Evolutionary conservation across 2,113 vertebrate species (phyloP), one percentile per base, ranked within the genome.

Genomic region (Verasper variegatus): DNA sequence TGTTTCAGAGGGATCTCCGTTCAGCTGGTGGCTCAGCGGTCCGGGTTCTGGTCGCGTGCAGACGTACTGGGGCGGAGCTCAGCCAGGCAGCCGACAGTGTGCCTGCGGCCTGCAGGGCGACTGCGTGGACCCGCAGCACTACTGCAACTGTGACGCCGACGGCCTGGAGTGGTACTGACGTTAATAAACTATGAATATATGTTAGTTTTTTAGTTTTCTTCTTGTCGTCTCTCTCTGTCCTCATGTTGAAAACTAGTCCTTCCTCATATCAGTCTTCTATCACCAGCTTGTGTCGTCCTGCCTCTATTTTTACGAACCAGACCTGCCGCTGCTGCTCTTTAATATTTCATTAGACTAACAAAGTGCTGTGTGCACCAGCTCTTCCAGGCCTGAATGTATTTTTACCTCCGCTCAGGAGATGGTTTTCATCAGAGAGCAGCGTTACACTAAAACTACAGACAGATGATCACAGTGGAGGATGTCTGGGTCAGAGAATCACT

Each of bases 81-180:
- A 90, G 4, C 93, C 93, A 0, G 90, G 86, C 59, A 94, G 90
- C 78, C 91, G 86, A 78, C 93, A 93, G 84, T 95, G 94, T 10
- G 86, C 82, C 54, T 95, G 94, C 1, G 93, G 93, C 0, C 88
- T 92, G 61, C 88, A 85, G 74, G 91, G 89, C 9, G 80, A 88
- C 88, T 94, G 94, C 4, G 80, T 93, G 55, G 88, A 94, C 65
- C 87, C 89, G 0, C 83, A 93, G 8, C 93, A 89, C 83, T 92
- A 90, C 88, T 93, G 98, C 91, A 98, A 98, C 90, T 99, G 98
- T 74, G 96, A 99, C 67, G 95, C 96, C 0, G 96, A 97, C 92
- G 93, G 93, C 62, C 86, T 88, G 13, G 96, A 97, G 90, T 98
- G 98, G 98, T 98, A 95, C 37, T 3, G 62, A 35, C 12, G 15